A percentile compares a stretch with the other conserved stretches of the same genome.
These are phyloP conservation scores for Stigmatopora argus DNA, from an alignment of 2,113 vertebrate genomes.

Conservation along the genomic window DNA sequence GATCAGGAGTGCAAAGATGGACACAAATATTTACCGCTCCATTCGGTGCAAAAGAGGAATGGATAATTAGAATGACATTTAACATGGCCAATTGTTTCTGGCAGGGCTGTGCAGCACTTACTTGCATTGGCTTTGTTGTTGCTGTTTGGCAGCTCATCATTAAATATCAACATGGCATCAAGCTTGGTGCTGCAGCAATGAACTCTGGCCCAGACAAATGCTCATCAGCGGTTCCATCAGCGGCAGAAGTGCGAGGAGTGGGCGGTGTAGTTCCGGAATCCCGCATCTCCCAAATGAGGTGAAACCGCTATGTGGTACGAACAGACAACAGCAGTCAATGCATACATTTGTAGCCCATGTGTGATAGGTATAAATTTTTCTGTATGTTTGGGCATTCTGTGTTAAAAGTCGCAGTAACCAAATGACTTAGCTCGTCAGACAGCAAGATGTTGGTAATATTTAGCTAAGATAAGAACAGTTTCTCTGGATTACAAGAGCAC, in stretches of 20 bases:
- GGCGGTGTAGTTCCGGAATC: constrained; percentile 22
- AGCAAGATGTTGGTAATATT: constrained; percentile 38
- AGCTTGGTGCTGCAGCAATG: constrained; percentile 42
- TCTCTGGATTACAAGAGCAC: constrained; percentile 25
- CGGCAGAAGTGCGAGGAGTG: constrained; percentile 32
- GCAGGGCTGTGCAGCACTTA: constrained; percentile 21
- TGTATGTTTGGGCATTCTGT: constrained; percentile 39
- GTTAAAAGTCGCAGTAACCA: constrained; percentile 21
- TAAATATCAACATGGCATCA: constrained; percentile 72
- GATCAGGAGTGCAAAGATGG: constrained; percentile 35
- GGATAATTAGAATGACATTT: constrained; percentile 76
- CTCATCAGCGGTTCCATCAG: constrained; percentile 47
- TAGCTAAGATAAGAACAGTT: constrained; percentile 21
- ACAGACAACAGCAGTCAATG: constrained; percentile 33
- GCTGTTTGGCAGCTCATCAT: constrained; percentile 63
- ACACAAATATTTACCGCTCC: constrained; percentile 64
- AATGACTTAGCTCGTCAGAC: constrained; percentile 21
- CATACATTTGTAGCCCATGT: constrained; percentile 47
- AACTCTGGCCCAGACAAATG: constrained; percentile 58
- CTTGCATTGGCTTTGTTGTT: constrained; percentile 9
- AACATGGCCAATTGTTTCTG: constrained; percentile 32
- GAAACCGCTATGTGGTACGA: constrained; percentile 27
- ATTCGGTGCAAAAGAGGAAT: constrained; percentile 34
- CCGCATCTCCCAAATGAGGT: constrained; percentile 45
- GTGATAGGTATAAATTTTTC: constrained; percentile 30